Conservation (phyloP, 2,797 vertebrate species). For the Halcyon smyrnensis region DNA sequence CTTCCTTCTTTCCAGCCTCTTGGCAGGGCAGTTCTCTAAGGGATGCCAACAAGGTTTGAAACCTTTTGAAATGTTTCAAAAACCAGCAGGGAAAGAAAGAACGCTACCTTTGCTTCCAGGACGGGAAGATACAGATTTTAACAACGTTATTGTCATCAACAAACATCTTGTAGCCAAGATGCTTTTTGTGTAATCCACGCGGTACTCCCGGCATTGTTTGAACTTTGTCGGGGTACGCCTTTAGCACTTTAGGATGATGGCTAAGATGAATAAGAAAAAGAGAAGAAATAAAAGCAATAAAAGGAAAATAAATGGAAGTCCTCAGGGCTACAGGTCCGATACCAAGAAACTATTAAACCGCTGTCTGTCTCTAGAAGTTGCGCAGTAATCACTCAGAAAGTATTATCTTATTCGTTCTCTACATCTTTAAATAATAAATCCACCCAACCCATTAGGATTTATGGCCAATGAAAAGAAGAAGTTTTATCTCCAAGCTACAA, state of each 20-base stretch:
- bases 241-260: neutral
- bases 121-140: neutral
- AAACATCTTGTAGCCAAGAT: neutral
- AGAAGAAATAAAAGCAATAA: constrained; percentile 4
- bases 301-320: constrained; percentile 54
- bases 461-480: constrained; percentile 38
- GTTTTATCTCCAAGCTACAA: constrained; percentile 42
- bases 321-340: neutral
- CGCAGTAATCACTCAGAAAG: constrained; percentile 13
- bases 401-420: constrained; percentile 32
- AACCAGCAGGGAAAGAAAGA: neutral
- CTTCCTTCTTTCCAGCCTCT: neutral
- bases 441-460: constrained; percentile 26
- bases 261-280: neutral
- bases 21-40: neutral
- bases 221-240: neutral
- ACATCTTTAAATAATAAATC: constrained; percentile 7
- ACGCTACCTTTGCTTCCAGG: neutral
- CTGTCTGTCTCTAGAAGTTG: neutral
- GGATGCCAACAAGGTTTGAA: neutral
- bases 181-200: neutral
- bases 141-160: rapidly evolving
- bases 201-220: neutral
- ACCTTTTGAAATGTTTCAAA: neutral
- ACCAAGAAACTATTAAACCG: constrained; percentile 29